Percentiles rank a stretch among this genome's conserved stretches.
phyloP scores from a whole-genome alignment of 2,113 vertebrate genomes.

The Callaeas wilsoni region DNA sequence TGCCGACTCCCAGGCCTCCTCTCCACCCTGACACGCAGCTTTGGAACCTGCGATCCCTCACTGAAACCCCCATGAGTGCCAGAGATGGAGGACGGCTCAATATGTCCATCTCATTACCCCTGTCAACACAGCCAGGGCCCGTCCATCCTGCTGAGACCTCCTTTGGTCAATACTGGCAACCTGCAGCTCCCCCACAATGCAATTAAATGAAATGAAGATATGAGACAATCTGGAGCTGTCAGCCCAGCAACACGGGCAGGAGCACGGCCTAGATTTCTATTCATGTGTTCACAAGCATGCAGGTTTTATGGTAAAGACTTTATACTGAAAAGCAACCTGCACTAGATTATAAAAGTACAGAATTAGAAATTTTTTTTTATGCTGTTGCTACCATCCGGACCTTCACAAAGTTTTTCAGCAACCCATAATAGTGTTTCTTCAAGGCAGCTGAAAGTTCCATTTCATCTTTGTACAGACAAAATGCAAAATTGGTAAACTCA shows the following conservation, averaged over 20 bases:
- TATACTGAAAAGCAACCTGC: background rate
- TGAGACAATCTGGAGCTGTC: background rate
- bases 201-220: background rate
- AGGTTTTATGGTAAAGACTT: background rate
- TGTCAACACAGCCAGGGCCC: background rate
- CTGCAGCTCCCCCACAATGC: background rate
- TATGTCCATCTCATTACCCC: background rate
- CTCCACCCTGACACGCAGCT: accelerated
- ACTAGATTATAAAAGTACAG: background rate
- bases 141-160: background rate
- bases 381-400: background rate
- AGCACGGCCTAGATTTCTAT: background rate
- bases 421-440: background rate
- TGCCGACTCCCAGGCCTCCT: background rate
- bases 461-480: background rate
- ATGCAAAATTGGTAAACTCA: accelerated
- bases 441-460: background rate
- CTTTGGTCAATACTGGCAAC: background rate
- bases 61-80: background rate
- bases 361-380: background rate
- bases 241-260: background rate
- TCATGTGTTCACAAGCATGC: background rate
- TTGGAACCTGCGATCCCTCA: accelerated
- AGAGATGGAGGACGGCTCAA: background rate
- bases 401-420: background rate